Base-by-base conservation (phyloP, 1,140 invertebrate genomes). In the Scaptomyza hsui region DNA sequence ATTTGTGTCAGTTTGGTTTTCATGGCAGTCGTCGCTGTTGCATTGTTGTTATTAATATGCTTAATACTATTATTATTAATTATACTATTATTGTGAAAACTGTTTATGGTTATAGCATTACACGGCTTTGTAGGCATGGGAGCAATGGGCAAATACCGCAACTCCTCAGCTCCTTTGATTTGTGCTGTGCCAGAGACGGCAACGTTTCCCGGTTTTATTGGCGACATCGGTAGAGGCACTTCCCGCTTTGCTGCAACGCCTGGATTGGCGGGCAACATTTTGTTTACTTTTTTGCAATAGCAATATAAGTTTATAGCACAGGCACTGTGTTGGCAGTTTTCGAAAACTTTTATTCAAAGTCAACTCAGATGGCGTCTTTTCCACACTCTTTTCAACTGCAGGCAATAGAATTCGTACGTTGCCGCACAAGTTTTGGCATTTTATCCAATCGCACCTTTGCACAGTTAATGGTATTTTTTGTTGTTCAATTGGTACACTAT, bases 341-440 rank as follows among this genome's bases (percentile, higher is more conserved):
- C 1, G 9, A n/a, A 26, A 32, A 13, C 10, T 56, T 48, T 4
- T n/a, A 18, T 51, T 53, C 18, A 59, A 61, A 72, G 61, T 56
- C 52, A 52, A 32, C 51, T 72, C 39, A 29, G 53, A 55, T 49
- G 48, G 76, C 72, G 76, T 80, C 80, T 60, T 29, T 72, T 62
- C 61, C 21, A 53, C 13, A 62, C 51, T 63, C 78, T 74, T 63
- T 79, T 86, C 44, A 78, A 75, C 59, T 75, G 68, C 39, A 53
- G 39, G 24, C 32, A 63, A 51, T 7, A 44, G 35, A 56, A 60
- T 86, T 85, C 62, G 69, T 73, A 85, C 80, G 77, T 85, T 85
- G 81, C 78, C 67, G 62, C 82, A 78, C 76, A 76, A 78, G 51
- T 85, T 85, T 76, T 77, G 61, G 81, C 81, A 86, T 85, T 85